phyloP scores from a whole-genome alignment of 2,113 vertebrate genomes.

The Oreochromis tanganicae region DNA sequence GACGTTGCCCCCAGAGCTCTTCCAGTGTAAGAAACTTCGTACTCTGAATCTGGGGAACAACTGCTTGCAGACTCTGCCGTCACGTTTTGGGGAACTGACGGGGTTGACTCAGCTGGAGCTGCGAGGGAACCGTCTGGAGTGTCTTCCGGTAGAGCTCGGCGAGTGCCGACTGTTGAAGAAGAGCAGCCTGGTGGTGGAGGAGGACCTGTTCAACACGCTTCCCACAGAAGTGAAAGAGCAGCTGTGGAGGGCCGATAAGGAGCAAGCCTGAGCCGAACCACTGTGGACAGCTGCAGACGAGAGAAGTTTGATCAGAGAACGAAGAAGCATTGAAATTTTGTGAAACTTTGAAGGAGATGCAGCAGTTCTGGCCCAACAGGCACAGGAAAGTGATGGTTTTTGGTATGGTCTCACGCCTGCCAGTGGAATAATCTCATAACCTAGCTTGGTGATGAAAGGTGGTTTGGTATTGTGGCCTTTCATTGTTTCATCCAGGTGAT shows the following conservation, averaged over 20 bases:
- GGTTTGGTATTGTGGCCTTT: background rate
- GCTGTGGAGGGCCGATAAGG: conserved; percentile 90
- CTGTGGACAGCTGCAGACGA: background rate
- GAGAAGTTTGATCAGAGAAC: background rate
- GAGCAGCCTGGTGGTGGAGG: conserved; percentile 90
- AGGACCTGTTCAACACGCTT: conserved; percentile 92
- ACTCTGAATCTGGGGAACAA: conserved; percentile 94
- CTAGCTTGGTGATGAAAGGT: background rate
- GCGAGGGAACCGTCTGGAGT: conserved; percentile 90
- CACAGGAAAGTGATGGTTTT: background rate
- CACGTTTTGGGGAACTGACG: conserved; percentile 87
- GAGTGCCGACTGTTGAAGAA: conserved; percentile 89
- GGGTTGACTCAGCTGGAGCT: conserved; percentile 91
- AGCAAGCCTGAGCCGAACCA: conserved; percentile 78
- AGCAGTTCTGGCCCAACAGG: background rate
- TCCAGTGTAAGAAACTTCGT: conserved; percentile 94
- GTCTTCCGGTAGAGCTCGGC: conserved; percentile 91
- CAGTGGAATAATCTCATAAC: background rate
- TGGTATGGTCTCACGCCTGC: background rate
- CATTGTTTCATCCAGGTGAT: background rate
- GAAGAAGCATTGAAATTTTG: background rate
- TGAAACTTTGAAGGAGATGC: background rate
- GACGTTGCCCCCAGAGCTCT: conserved; percentile 88
- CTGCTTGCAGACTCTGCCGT: conserved; percentile 85
- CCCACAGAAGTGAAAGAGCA: conserved; percentile 91